Conservation (phyloP, 2,113 vertebrate genomes). For the Accipiter virgatus region DNA sequence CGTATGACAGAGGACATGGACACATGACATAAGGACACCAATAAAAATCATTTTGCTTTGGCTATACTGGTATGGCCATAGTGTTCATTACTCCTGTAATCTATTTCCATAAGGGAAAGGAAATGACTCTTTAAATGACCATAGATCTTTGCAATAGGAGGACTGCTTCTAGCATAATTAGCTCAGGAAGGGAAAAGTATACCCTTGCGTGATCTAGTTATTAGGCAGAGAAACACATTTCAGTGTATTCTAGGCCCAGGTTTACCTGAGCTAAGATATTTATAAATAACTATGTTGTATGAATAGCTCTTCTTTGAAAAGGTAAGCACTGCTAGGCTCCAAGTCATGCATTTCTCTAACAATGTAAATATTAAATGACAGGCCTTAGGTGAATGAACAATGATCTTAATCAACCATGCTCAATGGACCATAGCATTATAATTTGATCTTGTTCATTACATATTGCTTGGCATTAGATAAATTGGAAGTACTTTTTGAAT, state of each 20-base stretch:
- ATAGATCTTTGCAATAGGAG: neutral
- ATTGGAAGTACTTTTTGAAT: neutral
- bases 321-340: neutral
- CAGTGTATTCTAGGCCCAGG: neutral
- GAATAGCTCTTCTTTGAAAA: neutral
- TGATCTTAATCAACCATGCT: neutral
- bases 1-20: neutral
- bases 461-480: slow-evolving; percentile 7
- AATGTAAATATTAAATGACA: slow-evolving; percentile 2
- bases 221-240: neutral
- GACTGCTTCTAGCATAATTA: neutral
- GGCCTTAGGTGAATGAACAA: slow-evolving; percentile 1
- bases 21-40: neutral
- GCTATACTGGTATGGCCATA: neutral
- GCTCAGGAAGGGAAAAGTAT: neutral
- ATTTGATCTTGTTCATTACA: neutral
- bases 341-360: neutral
- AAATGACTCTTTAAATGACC: neutral
- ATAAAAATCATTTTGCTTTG: neutral
- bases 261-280: neutral
- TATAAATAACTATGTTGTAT: neutral
- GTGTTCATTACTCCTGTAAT: neutral
- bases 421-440: slow-evolving; percentile 14
- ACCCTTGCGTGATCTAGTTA: neutral
- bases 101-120: neutral